These are phyloP conservation scores for Trogon surrucura DNA, from an alignment of 2,113 vertebrate species.

Conservation along the genomic window DNA sequence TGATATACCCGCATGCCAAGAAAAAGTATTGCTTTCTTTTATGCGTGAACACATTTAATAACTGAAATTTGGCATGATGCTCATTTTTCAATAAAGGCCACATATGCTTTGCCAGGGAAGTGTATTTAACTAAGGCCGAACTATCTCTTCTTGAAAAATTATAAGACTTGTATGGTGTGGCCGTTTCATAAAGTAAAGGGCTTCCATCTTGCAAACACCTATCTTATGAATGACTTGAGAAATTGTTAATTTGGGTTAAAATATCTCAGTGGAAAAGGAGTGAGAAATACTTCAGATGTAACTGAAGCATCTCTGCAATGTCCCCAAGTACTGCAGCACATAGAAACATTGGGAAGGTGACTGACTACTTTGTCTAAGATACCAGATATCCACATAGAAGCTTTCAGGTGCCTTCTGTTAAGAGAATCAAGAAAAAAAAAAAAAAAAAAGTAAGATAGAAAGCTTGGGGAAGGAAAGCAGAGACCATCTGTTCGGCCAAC, in stretches of 20 bases:
- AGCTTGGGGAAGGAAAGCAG: background rate
- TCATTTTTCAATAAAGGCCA: background rate
- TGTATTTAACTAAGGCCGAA: background rate
- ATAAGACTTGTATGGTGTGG: background rate
- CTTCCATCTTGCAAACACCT: background rate
- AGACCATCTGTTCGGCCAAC: background rate
- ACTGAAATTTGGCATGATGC: conserved; percentile 1
- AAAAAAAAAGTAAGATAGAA: background rate
- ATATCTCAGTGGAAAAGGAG: background rate
- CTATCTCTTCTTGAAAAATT: background rate
- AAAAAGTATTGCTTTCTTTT: conserved; percentile 19
- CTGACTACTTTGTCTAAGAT: background rate
- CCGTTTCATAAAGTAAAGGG: background rate
- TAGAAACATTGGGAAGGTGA: background rate
- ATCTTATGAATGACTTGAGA: background rate
- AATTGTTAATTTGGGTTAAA: background rate
- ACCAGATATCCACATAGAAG: background rate
- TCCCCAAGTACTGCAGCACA: background rate
- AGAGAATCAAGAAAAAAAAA: background rate
- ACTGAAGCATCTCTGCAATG: background rate
- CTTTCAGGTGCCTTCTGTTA: background rate
- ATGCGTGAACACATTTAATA: background rate
- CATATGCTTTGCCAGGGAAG: background rate
- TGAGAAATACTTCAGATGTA: background rate
- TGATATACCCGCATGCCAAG: conserved; percentile 5